These are phyloP conservation scores for Uropsilus gracilis DNA, from an alignment of 2,113 vertebrate species.

Conservation along the genomic window DNA sequence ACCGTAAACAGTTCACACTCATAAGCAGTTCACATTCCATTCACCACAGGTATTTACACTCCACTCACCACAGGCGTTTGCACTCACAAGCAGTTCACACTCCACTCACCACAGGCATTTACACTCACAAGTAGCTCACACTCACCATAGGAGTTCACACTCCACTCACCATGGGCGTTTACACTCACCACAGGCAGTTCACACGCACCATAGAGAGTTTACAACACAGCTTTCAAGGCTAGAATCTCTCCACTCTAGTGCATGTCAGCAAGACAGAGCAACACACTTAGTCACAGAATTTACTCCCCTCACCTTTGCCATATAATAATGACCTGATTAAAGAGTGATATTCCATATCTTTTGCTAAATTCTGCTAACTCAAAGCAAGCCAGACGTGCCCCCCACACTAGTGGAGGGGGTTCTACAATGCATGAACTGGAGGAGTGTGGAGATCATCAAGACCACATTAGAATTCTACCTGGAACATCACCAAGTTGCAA, in stretches of 20 bases:
- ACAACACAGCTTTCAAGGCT: neutral
- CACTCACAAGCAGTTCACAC: no score
- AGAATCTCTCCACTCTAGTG: neutral
- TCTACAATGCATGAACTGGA: neutral
- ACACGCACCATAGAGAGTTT: neutral
- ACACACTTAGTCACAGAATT: neutral
- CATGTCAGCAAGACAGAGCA: neutral
- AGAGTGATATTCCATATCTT: neutral
- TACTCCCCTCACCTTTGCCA: neutral
- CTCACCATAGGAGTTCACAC: neutral
- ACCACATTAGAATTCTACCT: neutral
- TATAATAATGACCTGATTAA: neutral
- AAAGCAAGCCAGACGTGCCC: neutral
- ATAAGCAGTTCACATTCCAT: no score
- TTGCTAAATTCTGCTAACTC: neutral
- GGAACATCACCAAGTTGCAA: neutral
- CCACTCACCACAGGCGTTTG: no score
- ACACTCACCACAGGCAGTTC: no score
- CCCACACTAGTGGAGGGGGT: neutral
- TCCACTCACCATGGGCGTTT: neutral
- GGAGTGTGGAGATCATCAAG: rapidly evolving
- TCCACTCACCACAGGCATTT: no score
- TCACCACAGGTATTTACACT: no score
- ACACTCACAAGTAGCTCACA: no score
- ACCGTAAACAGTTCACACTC: no score